Base-by-base conservation (phyloP, 2,113 vertebrate genomes). In the Xenopus borealis region DNA sequence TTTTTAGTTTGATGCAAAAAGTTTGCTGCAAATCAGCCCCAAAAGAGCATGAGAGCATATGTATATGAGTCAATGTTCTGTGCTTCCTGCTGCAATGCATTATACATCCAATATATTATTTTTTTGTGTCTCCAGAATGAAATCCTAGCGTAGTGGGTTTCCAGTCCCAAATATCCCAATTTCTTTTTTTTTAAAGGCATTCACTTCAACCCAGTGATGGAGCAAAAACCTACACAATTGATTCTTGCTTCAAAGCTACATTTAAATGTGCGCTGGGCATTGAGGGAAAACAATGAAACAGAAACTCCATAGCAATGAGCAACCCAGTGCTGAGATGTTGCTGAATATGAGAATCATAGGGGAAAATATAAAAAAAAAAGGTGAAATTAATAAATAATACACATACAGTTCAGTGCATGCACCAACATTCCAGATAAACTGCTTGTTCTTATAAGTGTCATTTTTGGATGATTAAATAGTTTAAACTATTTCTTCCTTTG, bases 271-370 rank as follows among this genome's bases (percentile, higher is more conserved):
- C 13, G 13, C 46, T 10, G 46, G 66, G 65, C 57, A 69, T 50
- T 58, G 61, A 52, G 50, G 30, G 53, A 66, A 33, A 55, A 72
- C 50, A 72, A n/a, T 45, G 30, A 62, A 33, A 65, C 44, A 14
- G n/a, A 66, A 50, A 66, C 45, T 33, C 53, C 27, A 63, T 46
- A 66, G n/a, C 72, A 74, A 12, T 74, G 52, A 58, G 16, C 17
- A 50, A 59, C 30, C 30, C 7, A 33, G 30, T 7, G 30, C 47
- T 33, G 18, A 62, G 44, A 19, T 12, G 18, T 65, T 16, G 18
- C 44, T 33, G 30, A 12, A 27, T 18, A 72, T 63, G 53, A 57
- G 47, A 72, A 27, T 50, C 13, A 50, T 50, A 10, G 46, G 10
- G 13, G 10, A 33, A 33, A 33, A 33, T n/a, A 33, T 33, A 33